These are phyloP conservation scores for Micropoecilia bifurca DNA, from an alignment of 2,797 vertebrate species.

Conservation along the genomic window DNA sequence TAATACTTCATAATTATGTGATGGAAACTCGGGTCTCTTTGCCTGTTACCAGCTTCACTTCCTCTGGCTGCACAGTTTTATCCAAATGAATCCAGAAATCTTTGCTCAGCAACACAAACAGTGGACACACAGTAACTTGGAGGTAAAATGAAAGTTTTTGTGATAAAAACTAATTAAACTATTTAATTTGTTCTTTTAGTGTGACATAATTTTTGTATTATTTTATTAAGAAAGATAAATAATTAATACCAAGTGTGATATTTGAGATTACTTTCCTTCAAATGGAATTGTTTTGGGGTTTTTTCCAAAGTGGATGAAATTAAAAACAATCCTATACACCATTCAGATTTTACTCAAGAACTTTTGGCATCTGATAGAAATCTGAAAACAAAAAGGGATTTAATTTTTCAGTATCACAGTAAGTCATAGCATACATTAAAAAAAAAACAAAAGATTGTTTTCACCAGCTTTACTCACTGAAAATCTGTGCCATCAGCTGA, in stretches of 20 bases:
- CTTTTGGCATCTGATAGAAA: not conserved
- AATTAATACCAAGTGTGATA: not conserved
- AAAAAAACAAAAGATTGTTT: not conserved
- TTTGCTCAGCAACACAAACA: not conserved
- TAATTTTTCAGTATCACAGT: not conserved
- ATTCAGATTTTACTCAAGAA: not conserved
- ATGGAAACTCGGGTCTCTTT: slow-evolving; percentile 20
- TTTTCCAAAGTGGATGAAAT: not conserved
- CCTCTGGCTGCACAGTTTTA: not conserved
- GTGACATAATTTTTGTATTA: not conserved
- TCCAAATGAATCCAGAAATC: slow-evolving; percentile 1
- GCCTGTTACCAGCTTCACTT: slow-evolving; percentile 16
- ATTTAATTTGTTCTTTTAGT: not conserved
- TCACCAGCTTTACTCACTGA: not conserved
- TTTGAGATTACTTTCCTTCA: not conserved
- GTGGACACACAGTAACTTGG: not conserved
- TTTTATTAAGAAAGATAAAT: not conserved
- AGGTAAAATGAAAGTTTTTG: not conserved
- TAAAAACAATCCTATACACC: not conserved
- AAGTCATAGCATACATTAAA: not conserved
- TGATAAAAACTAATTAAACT: not conserved
- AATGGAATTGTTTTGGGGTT: not conserved
- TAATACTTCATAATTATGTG: slow-evolving; percentile 51
- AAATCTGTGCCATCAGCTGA: not conserved
- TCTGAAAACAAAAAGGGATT: not conserved